Evolutionary conservation across 2,113 vertebrate species (phyloP).

Genomic region (Mellivora capensis): DNA sequence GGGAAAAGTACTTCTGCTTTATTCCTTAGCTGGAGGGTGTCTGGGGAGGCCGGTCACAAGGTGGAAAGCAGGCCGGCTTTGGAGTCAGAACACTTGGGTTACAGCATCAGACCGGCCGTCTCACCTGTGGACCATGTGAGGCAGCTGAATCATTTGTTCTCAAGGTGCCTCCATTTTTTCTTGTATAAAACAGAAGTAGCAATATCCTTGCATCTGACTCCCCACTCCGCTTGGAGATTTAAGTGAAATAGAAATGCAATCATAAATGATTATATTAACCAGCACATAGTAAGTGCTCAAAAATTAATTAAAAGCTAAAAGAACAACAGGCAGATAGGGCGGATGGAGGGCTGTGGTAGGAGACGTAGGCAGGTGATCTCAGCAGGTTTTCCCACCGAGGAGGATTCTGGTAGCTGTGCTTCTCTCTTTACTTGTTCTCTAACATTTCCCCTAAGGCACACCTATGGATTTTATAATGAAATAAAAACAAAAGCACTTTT

Average conservation of each 20-base stretch:
- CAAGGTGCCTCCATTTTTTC: not conserved
- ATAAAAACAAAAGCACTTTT: not conserved
- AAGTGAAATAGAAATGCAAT: not conserved
- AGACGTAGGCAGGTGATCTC: fast-evolving
- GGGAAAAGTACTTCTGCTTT: fast-evolving
- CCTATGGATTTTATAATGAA: not conserved
- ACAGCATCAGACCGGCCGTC: not conserved
- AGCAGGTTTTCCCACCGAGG: not conserved
- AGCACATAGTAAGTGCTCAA: not conserved
- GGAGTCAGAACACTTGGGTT: not conserved
- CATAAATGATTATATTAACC: not conserved
- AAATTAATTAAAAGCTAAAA: not conserved
- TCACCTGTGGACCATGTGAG: fast-evolving
- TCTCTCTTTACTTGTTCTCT: not conserved
- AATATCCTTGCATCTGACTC: not conserved
- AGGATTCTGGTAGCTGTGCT: fast-evolving
- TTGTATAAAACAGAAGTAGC: not conserved
- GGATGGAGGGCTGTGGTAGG: not conserved
- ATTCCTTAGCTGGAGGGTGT: not conserved
- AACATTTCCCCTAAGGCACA: not conserved
- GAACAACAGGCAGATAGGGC: not conserved
- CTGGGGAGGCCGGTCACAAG: not conserved
- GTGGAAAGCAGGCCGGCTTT: not conserved
- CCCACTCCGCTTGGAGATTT: not conserved
- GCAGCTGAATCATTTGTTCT: no score